Evolutionary conservation across 2,113 vertebrate genomes (phyloP), one percentile per base, ranked within the genome.

Genomic region (Geothlypis trichas): DNA sequence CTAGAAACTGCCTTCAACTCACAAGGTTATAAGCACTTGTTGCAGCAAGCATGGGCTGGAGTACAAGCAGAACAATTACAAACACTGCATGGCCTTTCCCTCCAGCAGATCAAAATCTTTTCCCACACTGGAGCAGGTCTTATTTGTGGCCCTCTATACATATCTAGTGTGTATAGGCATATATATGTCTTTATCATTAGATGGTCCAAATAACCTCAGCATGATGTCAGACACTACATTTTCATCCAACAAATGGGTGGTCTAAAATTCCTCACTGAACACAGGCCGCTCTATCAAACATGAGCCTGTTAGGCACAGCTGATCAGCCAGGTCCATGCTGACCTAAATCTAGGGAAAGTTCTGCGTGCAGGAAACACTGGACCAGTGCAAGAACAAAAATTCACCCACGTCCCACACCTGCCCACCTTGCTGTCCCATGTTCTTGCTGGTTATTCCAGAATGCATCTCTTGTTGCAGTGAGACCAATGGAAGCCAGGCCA

Each of bases 221-320:
- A 22, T 2, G 2, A 27, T 26, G 30, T 11, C 51, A 81, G 19
- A 54, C 28, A 35, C 5, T 3, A 21, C 10, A 5, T 62, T 83
- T 83, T 22, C 57, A 72, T 24, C 19, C 62, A 72, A 15, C 5
- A 14, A 84, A 58, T 7, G 6, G 3, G 4, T 33, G 44, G 8
- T 28, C 15, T 74, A 74, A 39, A 82, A 62, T 67, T 52, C 42
- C 39, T 47, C 23, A 30, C 19, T 78, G 37, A 37, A 37, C 5
- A 30, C 26, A 47, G 51, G 8, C 23, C 35, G 7, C 8, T 77
- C 62, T 12, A n/a, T 16, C 44, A 63, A 28, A 4, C 16, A 10
- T 4, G 3, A 0, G 0, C 17, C 35, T 31, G 7, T 30, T 11
- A 26, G 49, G 13, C 33, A 62, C 5, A 71, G 41, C 58, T 49